phyloP scores from a whole-genome alignment of 2,113 vertebrate species.

The Alaudala cheleensis region DNA sequence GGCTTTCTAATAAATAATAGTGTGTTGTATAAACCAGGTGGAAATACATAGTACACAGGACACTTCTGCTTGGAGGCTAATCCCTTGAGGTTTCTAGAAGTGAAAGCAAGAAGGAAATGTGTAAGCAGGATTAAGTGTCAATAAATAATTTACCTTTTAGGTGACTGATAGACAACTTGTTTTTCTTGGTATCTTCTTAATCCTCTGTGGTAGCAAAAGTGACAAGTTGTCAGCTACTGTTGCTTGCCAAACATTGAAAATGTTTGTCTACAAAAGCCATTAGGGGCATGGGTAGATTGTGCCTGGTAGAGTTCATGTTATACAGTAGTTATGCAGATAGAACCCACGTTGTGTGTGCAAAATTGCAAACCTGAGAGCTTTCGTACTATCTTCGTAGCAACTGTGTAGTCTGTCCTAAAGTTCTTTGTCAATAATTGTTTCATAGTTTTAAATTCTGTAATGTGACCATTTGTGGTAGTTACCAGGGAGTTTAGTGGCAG shows the following conservation, averaged over 20 bases:
- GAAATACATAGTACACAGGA: not conserved
- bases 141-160: conserved; percentile 12
- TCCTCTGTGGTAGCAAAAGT: not conserved
- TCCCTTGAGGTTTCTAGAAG: not conserved
- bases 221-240: not conserved
- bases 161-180: not conserved
- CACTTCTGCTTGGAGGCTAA: not conserved
- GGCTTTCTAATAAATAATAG: not conserved
- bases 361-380: not conserved
- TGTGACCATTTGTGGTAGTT: not conserved
- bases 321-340: not conserved
- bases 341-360: not conserved
- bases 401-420: not conserved
- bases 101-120: not conserved
- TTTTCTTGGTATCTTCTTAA: not conserved
- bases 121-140: conserved; percentile 5
- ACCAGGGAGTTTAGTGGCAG: not conserved
- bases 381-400: not conserved
- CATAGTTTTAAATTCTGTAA: not conserved
- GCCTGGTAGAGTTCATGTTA: not conserved
- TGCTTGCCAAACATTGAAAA: not conserved
- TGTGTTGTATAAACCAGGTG: not conserved
- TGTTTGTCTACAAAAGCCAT: not conserved
- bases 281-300: not conserved
- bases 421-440: not conserved